Evolutionary conservation across 1,140 invertebrate species (phyloP).

Genomic region (Diorhabda elongata): DNA sequence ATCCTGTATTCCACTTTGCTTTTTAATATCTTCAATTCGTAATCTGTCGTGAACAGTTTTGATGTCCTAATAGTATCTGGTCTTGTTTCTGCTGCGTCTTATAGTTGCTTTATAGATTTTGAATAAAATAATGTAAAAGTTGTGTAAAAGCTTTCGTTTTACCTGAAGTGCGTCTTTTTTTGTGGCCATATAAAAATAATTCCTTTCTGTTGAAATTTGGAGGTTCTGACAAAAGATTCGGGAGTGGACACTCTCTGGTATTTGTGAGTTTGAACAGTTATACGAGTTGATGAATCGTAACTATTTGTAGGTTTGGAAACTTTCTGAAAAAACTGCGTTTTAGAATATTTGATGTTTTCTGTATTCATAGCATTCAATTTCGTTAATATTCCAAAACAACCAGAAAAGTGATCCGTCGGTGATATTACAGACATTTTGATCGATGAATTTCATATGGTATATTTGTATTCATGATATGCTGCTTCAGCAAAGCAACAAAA

Average conservation of each 20-base stretch:
- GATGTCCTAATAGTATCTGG: neutral
- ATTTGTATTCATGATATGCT: neutral
- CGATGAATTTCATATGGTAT: neutral
- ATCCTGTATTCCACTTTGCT: neutral
- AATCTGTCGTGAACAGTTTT: neutral
- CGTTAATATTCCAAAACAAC: slow-evolving; percentile 20
- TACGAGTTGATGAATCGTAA: neutral
- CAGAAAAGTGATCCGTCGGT: slow-evolving; percentile 4
- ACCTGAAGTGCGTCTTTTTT: slow-evolving; percentile 20
- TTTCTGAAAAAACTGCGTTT: slow-evolving; percentile 24
- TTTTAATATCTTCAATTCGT: neutral
- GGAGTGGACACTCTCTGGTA: slow-evolving; percentile 22
- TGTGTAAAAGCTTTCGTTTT: neutral
- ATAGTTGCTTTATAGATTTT: neutral
- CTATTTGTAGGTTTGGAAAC: neutral
- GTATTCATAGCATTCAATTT: slow-evolving; percentile 15
- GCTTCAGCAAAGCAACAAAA: neutral
- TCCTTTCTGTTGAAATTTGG: slow-evolving; percentile 34
- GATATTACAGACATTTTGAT: neutral
- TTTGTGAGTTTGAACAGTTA: slow-evolving; percentile 10
- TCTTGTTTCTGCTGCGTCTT: neutral
- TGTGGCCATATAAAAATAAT: slow-evolving; percentile 41
- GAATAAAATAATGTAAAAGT: slow-evolving; percentile 20
- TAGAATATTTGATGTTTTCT: slow-evolving; percentile 21
- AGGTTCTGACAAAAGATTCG: slow-evolving; percentile 5